Evolutionary conservation across 1,140 invertebrate genomes (phyloP).

Genomic region (Dermatophagoides farinae): DNA sequence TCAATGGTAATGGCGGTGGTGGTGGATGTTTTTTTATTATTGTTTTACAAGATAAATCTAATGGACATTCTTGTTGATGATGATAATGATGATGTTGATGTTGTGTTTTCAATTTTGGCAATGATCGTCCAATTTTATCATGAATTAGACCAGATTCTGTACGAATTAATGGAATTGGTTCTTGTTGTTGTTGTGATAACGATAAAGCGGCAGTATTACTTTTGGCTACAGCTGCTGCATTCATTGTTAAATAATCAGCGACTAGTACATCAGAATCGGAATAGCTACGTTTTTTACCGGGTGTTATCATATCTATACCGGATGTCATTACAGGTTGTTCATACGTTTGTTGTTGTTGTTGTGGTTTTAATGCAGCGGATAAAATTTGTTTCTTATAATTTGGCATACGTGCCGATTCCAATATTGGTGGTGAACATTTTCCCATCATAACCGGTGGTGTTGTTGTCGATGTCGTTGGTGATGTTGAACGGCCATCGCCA

Average conservation of each 20-base stretch:
- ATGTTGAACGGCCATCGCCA: not conserved
- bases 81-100: slow-evolving; percentile 18
- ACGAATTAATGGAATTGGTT: slow-evolving; percentile 16
- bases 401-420: slow-evolving; percentile 25
- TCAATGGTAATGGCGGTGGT: no score
- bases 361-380: slow-evolving; percentile 25
- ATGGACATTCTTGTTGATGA: slow-evolving; percentile 46
- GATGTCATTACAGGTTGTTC: slow-evolving; percentile 18
- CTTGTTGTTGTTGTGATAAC: not conserved
- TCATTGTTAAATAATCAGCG: slow-evolving; percentile 17
- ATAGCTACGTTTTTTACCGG: slow-evolving; percentile 40
- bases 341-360: slow-evolving; percentile 24
- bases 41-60: slow-evolving; percentile 32
- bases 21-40: no score
- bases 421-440: no score
- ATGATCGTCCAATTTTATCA: slow-evolving; percentile 19
- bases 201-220: slow-evolving; percentile 25
- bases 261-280: slow-evolving; percentile 43
- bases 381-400: slow-evolving; percentile 31
- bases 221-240: slow-evolving; percentile 21
- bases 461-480: slow-evolving; percentile 24
- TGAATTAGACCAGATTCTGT: no score
- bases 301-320: slow-evolving; percentile 24
- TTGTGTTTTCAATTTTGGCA: slow-evolving; percentile 24
- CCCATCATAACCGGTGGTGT: not conserved